These are phyloP conservation scores for Phalacrocorax carbo DNA, from an alignment of 2,113 vertebrate species.

Conservation along the genomic window DNA sequence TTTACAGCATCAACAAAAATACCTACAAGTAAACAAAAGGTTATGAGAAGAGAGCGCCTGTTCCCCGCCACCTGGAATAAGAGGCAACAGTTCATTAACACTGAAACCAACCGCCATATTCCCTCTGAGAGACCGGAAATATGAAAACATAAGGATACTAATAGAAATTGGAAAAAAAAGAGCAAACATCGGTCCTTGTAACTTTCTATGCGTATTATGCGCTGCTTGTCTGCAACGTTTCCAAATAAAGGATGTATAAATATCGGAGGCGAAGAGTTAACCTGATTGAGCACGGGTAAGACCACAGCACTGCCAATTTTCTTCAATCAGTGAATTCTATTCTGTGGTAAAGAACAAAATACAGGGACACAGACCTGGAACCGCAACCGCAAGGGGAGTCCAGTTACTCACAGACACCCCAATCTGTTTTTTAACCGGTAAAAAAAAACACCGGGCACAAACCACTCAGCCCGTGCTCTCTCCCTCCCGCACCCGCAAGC, in stretches of 20 bases:
- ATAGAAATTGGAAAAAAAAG: fast-evolving
- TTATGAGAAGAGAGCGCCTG: fast-evolving
- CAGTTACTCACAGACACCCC: fast-evolving
- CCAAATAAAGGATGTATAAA: background rate
- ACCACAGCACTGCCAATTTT: fast-evolving
- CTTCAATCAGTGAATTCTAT: fast-evolving
- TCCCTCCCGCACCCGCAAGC: background rate
- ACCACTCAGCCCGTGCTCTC: slow-evolving; percentile 44
- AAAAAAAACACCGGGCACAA: background rate
- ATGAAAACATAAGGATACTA: fast-evolving
- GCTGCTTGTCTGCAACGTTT: fast-evolving
- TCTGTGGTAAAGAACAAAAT: fast-evolving
- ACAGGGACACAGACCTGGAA: fast-evolving
- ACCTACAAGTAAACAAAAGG: slow-evolving; percentile 61
- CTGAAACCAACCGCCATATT: no score
- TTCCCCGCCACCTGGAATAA: fast-evolving
- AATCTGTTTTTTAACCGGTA: fast-evolving
- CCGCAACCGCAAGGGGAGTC: fast-evolving
- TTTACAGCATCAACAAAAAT: slow-evolving; percentile 78
- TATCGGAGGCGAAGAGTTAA: background rate
- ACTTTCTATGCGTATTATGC: fast-evolving
- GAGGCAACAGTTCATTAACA: no score
- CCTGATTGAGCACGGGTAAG: fast-evolving
- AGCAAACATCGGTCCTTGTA: fast-evolving
- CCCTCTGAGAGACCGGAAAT: background rate